Base-by-base conservation (phyloP, 2,113 vertebrate genomes). In the Harpagus bidentatus region DNA sequence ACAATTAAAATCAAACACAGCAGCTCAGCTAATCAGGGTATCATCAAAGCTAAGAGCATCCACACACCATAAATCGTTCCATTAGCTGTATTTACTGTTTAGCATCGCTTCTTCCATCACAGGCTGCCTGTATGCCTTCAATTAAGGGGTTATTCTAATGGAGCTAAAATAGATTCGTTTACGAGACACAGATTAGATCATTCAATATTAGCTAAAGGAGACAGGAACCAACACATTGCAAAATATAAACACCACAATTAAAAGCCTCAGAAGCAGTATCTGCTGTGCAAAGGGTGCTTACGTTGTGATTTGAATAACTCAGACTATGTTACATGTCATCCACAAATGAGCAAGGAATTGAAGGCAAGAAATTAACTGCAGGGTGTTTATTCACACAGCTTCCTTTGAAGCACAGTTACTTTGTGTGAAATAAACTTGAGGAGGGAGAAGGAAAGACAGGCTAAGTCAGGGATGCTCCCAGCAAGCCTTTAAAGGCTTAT, bases 151-250 rank as follows among this genome's bases (percentile, higher is more conserved):
- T 97, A 92, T 93, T 96, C 95, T 96, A 97, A 96, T 96, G 83
- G 50, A 93, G 86, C 95, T 96, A 95, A 97, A 96, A 95, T 86
- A 96, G 96, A 97, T 97, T 95, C 96, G 52, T 97, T 97, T 97
- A 97, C 11, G 9, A 96, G 96, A 96, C 94, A 94, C 89, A 91
- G 97, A 97, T 97, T 97, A 97, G 96, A 97, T 96, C 94, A 95
- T 90, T 97, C 97, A 95, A 74, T 91, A 95, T 95, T 93, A 95
- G 89, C 96, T 96, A 83, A 96, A 97, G 96, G 83, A 96, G 93
- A 96, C 95, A 97, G 96, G 87, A 88, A 73, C 66, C 74, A 86
- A 92, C 92, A 92, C 58, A 87, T 63, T 83, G 82, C 88, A 92
- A 96, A 95, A 95, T 67, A 92, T 69, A 95, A 97, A 98, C 87